These are phyloP conservation scores for Drosophila melanocephala DNA, from an alignment of 2,888 invertebrate species.

Conservation along the genomic window DNA sequence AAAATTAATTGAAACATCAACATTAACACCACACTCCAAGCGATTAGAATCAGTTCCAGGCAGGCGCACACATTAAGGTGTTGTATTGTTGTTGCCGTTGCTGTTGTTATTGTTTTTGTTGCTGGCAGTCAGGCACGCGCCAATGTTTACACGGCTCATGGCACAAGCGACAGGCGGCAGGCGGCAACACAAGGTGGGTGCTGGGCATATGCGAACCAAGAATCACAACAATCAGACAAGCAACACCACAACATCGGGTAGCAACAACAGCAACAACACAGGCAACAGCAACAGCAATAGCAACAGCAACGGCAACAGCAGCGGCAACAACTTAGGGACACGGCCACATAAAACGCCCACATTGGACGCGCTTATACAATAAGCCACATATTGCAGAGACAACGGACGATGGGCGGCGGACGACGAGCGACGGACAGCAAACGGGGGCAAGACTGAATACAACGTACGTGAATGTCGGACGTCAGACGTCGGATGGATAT, in stretches of 20 bases:
- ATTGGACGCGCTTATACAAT: slow-evolving; percentile 70
- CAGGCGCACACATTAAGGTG: slow-evolving; percentile 78
- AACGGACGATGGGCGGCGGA: slow-evolving; percentile 34
- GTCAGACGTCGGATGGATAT: slow-evolving; percentile 20
- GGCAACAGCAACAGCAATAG: slow-evolving; percentile 32
- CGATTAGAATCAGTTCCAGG: slow-evolving; percentile 79
- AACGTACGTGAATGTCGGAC: slow-evolving; percentile 23
- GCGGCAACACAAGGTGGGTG: slow-evolving; percentile 15
- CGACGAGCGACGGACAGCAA: slow-evolving; percentile 11
- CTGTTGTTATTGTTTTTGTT: slow-evolving; percentile 45
- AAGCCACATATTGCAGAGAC: slow-evolving; percentile 75
- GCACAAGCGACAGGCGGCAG: slow-evolving; percentile 54
- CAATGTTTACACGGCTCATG: slow-evolving; percentile 80
- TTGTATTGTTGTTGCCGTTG: slow-evolving; percentile 53
- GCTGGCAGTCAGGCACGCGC: slow-evolving; percentile 73
- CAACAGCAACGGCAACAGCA: slow-evolving; percentile 45
- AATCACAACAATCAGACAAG: slow-evolving; percentile 78
- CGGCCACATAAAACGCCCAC: slow-evolving; percentile 74
- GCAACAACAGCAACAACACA: slow-evolving; percentile 35
- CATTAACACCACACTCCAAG: slow-evolving; percentile 72
- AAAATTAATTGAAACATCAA: slow-evolving; percentile 80
- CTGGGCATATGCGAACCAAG: slow-evolving; percentile 73
- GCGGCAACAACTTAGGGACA: slow-evolving; percentile 52
- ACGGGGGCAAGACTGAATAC: slow-evolving; percentile 9
- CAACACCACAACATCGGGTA: slow-evolving; percentile 55